These are phyloP conservation scores for Asarcornis scutulata DNA, from an alignment of 2,113 vertebrate genomes.

Conservation along the genomic window DNA sequence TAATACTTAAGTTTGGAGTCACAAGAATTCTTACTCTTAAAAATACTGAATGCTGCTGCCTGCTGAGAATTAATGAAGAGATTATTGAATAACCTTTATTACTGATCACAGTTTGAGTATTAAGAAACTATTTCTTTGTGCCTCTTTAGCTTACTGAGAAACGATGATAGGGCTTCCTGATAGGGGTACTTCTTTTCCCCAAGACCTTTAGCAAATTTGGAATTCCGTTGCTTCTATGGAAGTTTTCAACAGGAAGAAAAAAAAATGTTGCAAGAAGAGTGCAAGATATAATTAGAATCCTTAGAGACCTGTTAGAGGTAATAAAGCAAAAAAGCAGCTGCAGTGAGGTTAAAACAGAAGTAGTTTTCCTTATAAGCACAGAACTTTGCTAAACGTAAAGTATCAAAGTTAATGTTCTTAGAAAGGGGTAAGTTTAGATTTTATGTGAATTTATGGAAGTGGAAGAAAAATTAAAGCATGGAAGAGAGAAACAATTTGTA, in stretches of 20 bases:
- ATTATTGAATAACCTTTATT: background rate
- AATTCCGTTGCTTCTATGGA: background rate
- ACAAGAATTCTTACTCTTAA: background rate
- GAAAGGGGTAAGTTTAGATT: background rate
- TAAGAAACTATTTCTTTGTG: background rate
- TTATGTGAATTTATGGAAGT: background rate
- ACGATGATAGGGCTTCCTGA: background rate
- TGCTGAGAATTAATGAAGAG: background rate
- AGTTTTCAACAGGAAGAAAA: background rate
- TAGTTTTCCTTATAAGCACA: background rate
- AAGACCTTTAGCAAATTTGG: background rate
- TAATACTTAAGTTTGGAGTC: background rate
- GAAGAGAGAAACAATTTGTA: background rate
- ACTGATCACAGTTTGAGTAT: background rate
- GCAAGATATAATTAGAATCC: background rate
- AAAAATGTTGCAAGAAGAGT: background rate
- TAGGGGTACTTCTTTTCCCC: background rate
- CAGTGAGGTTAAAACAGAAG: background rate
- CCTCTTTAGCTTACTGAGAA: background rate
- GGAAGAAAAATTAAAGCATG: background rate
- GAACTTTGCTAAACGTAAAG: background rate
- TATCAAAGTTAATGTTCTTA: background rate
- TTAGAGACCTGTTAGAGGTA: background rate
- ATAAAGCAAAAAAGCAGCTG: background rate
- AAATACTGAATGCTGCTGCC: background rate